Evolutionary conservation across 2,113 vertebrate species (phyloP).

Genomic region (Accipiter virgatus): DNA sequence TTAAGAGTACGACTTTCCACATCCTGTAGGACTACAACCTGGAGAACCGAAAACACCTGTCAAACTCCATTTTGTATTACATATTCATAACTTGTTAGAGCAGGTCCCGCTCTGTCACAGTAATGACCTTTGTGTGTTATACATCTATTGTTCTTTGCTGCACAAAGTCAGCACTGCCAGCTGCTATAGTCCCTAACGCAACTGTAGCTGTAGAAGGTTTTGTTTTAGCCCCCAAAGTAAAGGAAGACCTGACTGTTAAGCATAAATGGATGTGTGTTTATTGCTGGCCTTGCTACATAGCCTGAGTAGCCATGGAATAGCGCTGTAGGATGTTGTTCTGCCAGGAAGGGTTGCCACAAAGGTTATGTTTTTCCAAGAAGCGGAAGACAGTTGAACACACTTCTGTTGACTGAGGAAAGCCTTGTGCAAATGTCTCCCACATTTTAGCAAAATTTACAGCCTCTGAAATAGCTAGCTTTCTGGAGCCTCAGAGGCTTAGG

Average conservation of each 20-base stretch:
- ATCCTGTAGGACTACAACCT: neutral
- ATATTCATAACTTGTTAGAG: slow-evolving; percentile 51
- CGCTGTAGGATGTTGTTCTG: neutral
- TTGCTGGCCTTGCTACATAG: neutral
- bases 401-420: slow-evolving; percentile 14
- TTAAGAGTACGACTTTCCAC: neutral
- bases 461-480: slow-evolving; percentile 15
- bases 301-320: neutral
- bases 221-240: neutral
- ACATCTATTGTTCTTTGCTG: neutral
- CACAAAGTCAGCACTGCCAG: neutral
- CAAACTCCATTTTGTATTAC: slow-evolving; percentile 41
- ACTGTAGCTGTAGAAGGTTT: neutral
- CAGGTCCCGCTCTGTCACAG: neutral
- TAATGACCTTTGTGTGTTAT: slow-evolving; percentile 30
- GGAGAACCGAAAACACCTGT: slow-evolving; percentile 9
- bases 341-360: neutral
- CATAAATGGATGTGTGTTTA: neutral
- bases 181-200: neutral
- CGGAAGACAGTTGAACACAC: neutral
- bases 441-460: slow-evolving; percentile 47
- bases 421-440: neutral
- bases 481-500: slow-evolving; percentile 17
- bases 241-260: neutral
- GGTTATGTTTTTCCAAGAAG: neutral